phyloP scores from a whole-genome alignment of 1,140 invertebrate species.

The Drosophila rufa region DNA sequence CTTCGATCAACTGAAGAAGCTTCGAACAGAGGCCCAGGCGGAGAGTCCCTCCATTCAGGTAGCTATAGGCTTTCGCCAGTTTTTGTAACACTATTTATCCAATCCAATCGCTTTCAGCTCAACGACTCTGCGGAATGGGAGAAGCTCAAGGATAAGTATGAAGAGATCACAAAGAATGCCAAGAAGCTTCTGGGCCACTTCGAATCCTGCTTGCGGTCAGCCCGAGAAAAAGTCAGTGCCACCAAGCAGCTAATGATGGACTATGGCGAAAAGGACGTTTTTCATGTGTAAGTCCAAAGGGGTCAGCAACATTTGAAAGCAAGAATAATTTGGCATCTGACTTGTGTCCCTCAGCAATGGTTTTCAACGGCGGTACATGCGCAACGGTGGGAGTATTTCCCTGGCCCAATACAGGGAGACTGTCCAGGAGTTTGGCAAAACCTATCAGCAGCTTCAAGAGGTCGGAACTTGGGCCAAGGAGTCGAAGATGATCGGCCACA shows the following conservation, averaged over 20 bases:
- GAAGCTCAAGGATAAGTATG: background rate
- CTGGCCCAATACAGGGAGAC: conserved; percentile 6
- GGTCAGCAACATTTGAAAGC: background rate
- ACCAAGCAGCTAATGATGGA: conserved; percentile 21
- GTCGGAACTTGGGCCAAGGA: background rate
- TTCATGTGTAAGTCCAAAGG: conserved; percentile 42
- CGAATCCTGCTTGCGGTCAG: conserved; percentile 19
- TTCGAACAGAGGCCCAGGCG: conserved; percentile 17
- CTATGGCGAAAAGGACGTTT: conserved; percentile 33
- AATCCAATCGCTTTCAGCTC: conserved; percentile 8
- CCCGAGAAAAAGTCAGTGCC: background rate
- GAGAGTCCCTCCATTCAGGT: conserved; percentile 35
- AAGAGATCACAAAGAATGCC: background rate
- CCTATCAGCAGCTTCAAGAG: background rate
- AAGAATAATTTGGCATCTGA: background rate
- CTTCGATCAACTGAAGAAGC: conserved; percentile 25
- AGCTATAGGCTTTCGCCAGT: background rate
- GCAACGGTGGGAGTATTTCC: background rate
- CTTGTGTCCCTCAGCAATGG: background rate
- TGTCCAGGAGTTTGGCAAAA: background rate
- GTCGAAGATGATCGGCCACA: conserved; percentile 1
- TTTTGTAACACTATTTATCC: no score
- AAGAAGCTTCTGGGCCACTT: conserved; percentile 14
- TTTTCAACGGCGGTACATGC: conserved; percentile 1
- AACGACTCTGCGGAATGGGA: conserved; percentile 24